Evolutionary conservation across 1,140 invertebrate genomes (phyloP).

Genomic region (Drosophila orena): DNA sequence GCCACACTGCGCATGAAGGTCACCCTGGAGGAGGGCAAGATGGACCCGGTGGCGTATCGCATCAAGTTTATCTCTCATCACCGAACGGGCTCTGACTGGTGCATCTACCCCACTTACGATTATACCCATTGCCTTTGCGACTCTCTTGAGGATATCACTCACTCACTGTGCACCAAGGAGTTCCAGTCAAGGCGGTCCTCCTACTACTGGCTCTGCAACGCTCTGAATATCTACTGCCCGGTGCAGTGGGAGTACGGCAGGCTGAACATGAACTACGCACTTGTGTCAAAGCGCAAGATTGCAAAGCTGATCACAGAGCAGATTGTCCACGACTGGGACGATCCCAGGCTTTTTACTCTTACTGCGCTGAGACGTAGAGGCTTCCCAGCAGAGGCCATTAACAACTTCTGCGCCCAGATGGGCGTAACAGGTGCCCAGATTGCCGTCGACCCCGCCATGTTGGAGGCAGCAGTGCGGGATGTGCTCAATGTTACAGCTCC

Average conservation of each 20-base stretch:
- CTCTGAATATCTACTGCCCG: conserved; percentile 98
- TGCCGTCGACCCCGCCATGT: conserved; percentile 94
- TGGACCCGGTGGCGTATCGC: conserved; percentile 99
- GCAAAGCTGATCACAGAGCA: conserved; percentile 95
- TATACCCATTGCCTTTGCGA: conserved; percentile 99
- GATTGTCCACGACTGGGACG: conserved; percentile 98
- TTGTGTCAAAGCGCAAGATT: conserved; percentile 99
- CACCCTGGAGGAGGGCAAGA: conserved; percentile 98
- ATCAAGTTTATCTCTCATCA: conserved; percentile 98
- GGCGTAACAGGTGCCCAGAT: conserved; percentile 98
- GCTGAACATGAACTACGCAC: conserved; percentile 98
- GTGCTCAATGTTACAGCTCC: conserved; percentile 95
- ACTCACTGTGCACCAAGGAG: conserved; percentile 99
- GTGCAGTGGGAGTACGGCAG: conserved; percentile 99
- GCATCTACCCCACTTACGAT: conserved; percentile 99
- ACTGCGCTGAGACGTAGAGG: conserved; percentile 96
- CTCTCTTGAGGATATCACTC: conserved; percentile 99
- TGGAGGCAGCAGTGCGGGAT: conserved; percentile 97
- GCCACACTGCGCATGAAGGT: conserved; percentile 98
- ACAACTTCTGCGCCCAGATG: conserved; percentile 97
- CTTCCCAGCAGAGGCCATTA: conserved; percentile 97
- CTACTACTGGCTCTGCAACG: conserved; percentile 99
- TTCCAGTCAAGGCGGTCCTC: conserved; percentile 98
- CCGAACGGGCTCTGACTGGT: conserved; percentile 95
- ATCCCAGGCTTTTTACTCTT: conserved; percentile 97